A percentile compares a stretch with the other conserved stretches of the same genome.
Conservation (phyloP, 2,888 invertebrate genomes). For the Octodonta nipae region DNA sequence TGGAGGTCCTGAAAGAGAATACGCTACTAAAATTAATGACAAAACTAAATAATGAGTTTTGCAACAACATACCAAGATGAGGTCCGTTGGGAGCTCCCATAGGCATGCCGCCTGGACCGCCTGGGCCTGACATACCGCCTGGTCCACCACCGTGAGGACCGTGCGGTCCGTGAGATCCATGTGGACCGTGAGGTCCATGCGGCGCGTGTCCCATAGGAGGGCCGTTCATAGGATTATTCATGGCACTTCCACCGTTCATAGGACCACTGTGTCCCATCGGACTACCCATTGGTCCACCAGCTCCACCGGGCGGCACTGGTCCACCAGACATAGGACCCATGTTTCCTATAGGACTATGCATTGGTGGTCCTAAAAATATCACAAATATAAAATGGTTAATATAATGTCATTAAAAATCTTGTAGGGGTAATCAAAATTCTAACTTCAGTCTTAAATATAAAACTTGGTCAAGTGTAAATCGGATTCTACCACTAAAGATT, state of each 20-base stretch:
- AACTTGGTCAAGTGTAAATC: too few species aligned
- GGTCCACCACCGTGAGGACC: slow-evolving; percentile 14
- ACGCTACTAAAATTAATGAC: slow-evolving; percentile 6
- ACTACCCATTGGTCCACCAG: slow-evolving; percentile 23
- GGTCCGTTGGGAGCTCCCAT: slow-evolving; percentile 22
- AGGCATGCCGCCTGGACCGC: slow-evolving; percentile 21
- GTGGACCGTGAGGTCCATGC: slow-evolving; percentile 24
- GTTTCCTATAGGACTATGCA: slow-evolving; percentile 52
- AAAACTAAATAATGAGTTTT: neutral
- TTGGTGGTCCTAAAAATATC: slow-evolving; percentile 32
- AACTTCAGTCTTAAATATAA: too few species aligned
- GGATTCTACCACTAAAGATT: too few species aligned
- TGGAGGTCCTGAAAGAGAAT: slow-evolving; percentile 32
- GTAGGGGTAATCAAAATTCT: too few species aligned
- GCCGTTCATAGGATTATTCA: slow-evolving; percentile 46
- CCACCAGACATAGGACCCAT: slow-evolving; percentile 47
- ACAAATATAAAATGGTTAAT: too few species aligned
- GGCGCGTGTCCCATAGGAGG: slow-evolving; percentile 45
- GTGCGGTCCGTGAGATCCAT: too few species aligned
- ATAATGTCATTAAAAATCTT: too few species aligned
- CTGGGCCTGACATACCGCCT: slow-evolving; percentile 7
- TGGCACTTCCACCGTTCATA: slow-evolving; percentile 51
- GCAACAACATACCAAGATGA: slow-evolving; percentile 13
- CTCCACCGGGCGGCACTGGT: slow-evolving; percentile 23
- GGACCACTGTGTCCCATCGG: slow-evolving; percentile 38